Evolutionary conservation across 2,113 vertebrate species (phyloP), one percentile per base, ranked within the genome.

Genomic region (Struthidea cinerea): DNA sequence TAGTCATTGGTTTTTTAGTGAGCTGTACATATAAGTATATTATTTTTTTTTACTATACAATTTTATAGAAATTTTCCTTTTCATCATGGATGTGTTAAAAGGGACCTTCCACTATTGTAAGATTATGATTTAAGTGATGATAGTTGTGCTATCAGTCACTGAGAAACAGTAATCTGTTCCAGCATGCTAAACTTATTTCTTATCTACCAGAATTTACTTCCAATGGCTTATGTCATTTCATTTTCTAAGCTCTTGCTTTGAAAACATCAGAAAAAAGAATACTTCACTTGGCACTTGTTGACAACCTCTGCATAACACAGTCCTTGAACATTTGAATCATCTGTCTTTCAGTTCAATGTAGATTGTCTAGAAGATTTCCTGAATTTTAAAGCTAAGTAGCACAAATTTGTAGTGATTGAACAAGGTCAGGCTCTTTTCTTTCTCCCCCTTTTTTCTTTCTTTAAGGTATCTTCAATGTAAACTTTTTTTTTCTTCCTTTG

Each of bases 391-490:
- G 9, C n/a, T 74, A 32, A 67, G 17, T 33, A 61, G 3, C 42
- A 50, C 2, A 10, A 3, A n/a, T 70, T 64, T 13, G 16, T 74
- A 82, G 37, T 19, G 9, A 80, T 2, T 46, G 39, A 87, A 64
- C 20, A 80, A 77, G 46, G 65, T 49, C 56, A 84, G 12, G 27
- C 2, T 69, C 2, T 59, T 37, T 73, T 8, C 10, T 24, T 22
- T 26, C 0, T 10, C 7, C 3, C 5, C 2, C 4, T 14, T 13
- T 37, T 49, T 3, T 21, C 13, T 33, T 42, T 3, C 14, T 16
- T 44, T 6, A 28, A 23, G 3, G 1, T 0, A 7, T 89, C 7
- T 68, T 10, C 3, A 5, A 30, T 39, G 4, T 17, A 65, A 83
- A 63, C 4, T 11, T 32, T 4, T 79, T 33, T 46, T 19, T 10